phyloP scores from a whole-genome alignment of 2,888 invertebrate genomes.

The Strigamia transsilvanica region DNA sequence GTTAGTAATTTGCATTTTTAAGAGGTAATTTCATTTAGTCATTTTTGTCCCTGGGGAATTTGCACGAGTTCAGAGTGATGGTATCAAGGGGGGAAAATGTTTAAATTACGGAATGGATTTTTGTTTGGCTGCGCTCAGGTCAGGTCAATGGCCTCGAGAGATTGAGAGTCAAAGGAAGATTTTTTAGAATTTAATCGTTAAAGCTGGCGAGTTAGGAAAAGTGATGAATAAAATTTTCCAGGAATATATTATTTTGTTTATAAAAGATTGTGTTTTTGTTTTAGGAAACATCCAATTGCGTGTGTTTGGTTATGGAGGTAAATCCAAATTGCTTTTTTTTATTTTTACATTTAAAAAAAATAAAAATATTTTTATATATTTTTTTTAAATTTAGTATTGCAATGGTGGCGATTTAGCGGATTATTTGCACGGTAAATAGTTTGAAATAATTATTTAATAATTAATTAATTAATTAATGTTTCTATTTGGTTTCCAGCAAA shows the following conservation, averaged over 20 bases:
- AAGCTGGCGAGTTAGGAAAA: background rate
- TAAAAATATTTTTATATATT: constrained; percentile 42
- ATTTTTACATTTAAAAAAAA: background rate
- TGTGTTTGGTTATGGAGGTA: constrained; percentile 98
- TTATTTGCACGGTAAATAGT: constrained; percentile 79
- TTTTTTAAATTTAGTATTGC: constrained; percentile 83
- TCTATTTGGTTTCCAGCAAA: constrained; percentile 71
- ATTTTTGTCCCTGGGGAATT: background rate
- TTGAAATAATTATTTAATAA: constrained; percentile 57
- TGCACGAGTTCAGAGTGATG: background rate
- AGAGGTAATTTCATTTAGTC: background rate
- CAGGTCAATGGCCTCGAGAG: constrained; percentile 33
- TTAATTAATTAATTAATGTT: constrained; percentile 61
- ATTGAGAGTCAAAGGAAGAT: background rate
- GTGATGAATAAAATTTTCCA: background rate
- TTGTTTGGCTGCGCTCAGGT: background rate
- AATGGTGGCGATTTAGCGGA: constrained; percentile 99
- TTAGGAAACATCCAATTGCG: constrained; percentile 89
- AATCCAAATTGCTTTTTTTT: constrained; percentile 48
- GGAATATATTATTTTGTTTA: constrained; percentile 6
- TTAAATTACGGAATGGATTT: background rate
- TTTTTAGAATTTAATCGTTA: constrained; percentile 9
- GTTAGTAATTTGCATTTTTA: background rate
- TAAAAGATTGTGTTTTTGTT: constrained; percentile 60
- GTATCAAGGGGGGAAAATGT: background rate